Evolutionary conservation across 2,888 invertebrate species (phyloP).

Genomic region (Pseudoips prasinana): DNA sequence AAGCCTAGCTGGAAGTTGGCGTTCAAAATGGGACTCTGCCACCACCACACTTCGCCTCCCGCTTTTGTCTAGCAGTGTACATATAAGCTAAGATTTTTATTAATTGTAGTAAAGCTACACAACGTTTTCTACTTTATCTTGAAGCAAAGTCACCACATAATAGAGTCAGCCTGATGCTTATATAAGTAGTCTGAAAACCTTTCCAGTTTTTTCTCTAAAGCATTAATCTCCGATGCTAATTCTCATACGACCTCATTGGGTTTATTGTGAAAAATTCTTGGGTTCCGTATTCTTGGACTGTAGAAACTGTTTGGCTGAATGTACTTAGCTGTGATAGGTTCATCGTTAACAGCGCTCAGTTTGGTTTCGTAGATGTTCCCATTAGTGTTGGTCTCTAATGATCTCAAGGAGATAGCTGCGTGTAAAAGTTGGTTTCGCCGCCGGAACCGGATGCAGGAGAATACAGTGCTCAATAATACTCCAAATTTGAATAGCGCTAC

Average conservation of each 20-base stretch:
- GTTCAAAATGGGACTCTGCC: too few species aligned
- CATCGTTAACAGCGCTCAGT: conserved; percentile 47
- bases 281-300: conserved; percentile 71
- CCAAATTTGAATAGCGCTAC: conserved; percentile 88
- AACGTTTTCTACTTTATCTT: too few species aligned
- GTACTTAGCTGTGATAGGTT: conserved; percentile 70
- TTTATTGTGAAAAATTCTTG: conserved; percentile 68
- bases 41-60: too few species aligned
- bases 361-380: conserved; percentile 71
- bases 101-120: too few species aligned
- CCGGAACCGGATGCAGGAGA: conserved; percentile 85
- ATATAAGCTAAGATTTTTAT: too few species aligned
- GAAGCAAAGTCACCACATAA: conserved; percentile 77
- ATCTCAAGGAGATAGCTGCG: conserved; percentile 61
- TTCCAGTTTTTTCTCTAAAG: conserved; percentile 76
- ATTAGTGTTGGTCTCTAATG: conserved; percentile 59
- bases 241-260: conserved; percentile 80
- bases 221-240: conserved; percentile 79
- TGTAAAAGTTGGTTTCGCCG: conserved; percentile 73
- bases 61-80: too few species aligned
- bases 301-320: conserved; percentile 76
- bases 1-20: too few species aligned
- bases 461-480: conserved; percentile 86
- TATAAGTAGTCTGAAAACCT: conserved; percentile 75
- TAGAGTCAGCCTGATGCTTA: conserved; percentile 82